Conservation (phyloP, 2,888 invertebrate genomes). For the Alviniconcha strummeri region DNA sequence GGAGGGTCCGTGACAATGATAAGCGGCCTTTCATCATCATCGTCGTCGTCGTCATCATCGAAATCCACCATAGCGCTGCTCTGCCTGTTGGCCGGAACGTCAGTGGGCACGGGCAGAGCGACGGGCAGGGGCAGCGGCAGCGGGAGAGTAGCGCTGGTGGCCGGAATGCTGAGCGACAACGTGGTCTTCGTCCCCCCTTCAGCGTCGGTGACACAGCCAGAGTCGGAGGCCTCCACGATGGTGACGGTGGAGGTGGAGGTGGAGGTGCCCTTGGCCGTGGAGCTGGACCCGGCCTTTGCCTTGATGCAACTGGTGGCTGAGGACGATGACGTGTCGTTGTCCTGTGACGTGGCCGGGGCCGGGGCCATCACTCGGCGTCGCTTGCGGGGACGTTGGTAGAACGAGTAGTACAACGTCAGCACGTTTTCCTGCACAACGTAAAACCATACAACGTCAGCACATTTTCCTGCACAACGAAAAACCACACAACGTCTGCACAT, state of each 20-base stretch:
- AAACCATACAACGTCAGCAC: constrained; percentile 77
- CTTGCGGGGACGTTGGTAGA: constrained; percentile 60
- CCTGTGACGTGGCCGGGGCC: constrained; percentile 27
- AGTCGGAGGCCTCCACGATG: constrained; percentile 16
- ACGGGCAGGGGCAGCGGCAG: neutral
- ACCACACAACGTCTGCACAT: constrained; percentile 77
- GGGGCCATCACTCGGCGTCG: constrained; percentile 34
- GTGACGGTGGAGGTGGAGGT: constrained; percentile 24
- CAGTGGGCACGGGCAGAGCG: neutral
- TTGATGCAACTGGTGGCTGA: constrained; percentile 21
- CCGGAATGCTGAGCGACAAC: neutral
- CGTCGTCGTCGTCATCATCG: constrained; percentile 27
- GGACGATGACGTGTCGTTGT: neutral
- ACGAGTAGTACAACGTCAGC: constrained; percentile 78
- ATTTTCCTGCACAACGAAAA: constrained; percentile 77
- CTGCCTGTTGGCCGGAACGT: neutral
- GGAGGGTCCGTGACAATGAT: constrained; percentile 27
- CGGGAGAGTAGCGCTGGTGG: neutral
- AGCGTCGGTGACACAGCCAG: neutral
- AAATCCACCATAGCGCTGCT: neutral
- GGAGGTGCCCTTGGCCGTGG: neutral
- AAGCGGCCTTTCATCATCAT: constrained; percentile 31
- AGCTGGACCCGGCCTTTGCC: constrained; percentile 17
- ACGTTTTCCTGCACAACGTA: constrained; percentile 78
- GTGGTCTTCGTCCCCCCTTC: constrained; percentile 17